Base-by-base conservation (phyloP, 37 sponge, comb jelly and placozoan genomes). In the Mnemiopsis leidyi region DNA sequence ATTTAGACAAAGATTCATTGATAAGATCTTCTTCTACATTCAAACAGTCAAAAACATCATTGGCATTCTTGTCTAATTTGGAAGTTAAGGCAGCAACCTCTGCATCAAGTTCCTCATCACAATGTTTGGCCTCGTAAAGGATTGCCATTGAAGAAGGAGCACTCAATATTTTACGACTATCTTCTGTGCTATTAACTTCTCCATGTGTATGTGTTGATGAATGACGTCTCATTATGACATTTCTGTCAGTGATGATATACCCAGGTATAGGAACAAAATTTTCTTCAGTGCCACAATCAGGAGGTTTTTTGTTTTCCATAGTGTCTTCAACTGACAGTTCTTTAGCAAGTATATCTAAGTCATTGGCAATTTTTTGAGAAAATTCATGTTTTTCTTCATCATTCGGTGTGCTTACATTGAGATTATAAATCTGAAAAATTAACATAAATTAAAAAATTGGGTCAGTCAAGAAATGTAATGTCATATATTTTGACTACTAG, bases 1-100 rank as follows among this genome's bases (percentile, higher is more conserved):
- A 77, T 31, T 77, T 77, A 9, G 79, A 77, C 20, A 77, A 77
- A 1, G 79, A 77, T 34, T 77, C 79, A 77, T 77, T 77, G 36
- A 77, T 32, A 32, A 77, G 79, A 32, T 77, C 79, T 34, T 77
- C 79, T 18, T 34, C 79, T 16, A 31, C 32, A 1, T 77, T 36
- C 16, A 31, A 21, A 3, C n/a, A 23, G 39, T 85, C 90, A 9
- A 40, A 37, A 3, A 40, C 24, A 85, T 40, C 90, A 39, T 28
- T 38, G 39, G 33, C 61, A 77, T 16, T 32, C 23, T 3, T 18
- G 23, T 71, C 73, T 7, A 23, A 3, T 31, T 77, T 26, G 16
- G 36, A 77, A 20, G 32, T 40, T 1, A 13, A 32, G 7, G 90
- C 24, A 20, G 39, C 29, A 0, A 40, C 90, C 25, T 85, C 90